Conservation (phyloP, 1,140 invertebrate genomes). For the Drosophila albomicans region DNA sequence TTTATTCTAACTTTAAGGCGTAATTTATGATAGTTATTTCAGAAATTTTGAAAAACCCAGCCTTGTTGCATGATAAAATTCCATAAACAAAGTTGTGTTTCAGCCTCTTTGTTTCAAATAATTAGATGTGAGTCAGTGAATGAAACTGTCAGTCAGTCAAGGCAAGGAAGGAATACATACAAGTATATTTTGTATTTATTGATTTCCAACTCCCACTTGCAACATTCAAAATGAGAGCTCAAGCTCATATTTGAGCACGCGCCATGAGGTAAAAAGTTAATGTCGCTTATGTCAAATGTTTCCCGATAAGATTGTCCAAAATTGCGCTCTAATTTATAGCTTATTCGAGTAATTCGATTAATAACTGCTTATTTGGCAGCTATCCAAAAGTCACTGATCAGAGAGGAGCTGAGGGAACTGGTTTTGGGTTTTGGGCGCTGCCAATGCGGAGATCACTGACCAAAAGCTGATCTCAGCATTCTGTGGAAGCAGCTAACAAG, state of each 20-base stretch:
- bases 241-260: slow-evolving; percentile 27
- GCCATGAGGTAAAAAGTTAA: slow-evolving; percentile 10
- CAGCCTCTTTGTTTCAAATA: no score
- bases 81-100: no score
- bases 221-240: background rate
- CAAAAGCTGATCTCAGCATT: slow-evolving; percentile 5
- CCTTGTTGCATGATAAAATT: no score
- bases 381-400: slow-evolving; percentile 16
- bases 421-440: background rate
- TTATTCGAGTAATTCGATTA: slow-evolving; percentile 9
- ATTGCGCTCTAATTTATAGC: slow-evolving; percentile 23
- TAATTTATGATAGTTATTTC: no score
- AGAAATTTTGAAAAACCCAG: no score
- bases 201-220: slow-evolving; percentile 11
- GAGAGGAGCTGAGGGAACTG: background rate
- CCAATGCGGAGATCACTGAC: slow-evolving; percentile 11
- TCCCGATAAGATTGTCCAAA: slow-evolving; percentile 20
- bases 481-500: slow-evolving; percentile 30
- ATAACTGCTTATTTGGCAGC: slow-evolving; percentile 12
- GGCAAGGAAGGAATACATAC: no score
- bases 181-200: background rate
- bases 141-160: no score
- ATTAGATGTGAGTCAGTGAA: no score
- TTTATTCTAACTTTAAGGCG: no score
- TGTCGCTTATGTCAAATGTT: slow-evolving; percentile 12